Percentiles rank a stretch among this genome's conserved stretches.
phyloP scores from a whole-genome alignment of 2,888 invertebrate species.

The Trachelus iudaicus region DNA sequence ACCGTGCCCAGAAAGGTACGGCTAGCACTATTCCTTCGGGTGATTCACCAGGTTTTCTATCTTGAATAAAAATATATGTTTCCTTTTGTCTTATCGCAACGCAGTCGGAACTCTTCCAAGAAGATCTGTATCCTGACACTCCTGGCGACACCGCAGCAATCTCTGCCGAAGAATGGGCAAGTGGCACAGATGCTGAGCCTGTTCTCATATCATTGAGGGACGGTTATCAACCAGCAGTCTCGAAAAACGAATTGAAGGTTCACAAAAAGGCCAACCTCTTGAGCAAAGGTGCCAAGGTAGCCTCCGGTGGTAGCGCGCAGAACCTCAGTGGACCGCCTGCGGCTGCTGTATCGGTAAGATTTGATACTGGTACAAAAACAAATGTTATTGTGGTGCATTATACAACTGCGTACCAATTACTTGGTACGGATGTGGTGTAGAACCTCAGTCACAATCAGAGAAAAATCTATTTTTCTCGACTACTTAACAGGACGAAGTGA shows the following conservation, averaged over 20 bases:
- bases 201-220: conserved; percentile 92
- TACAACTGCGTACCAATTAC: not conserved
- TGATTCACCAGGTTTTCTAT: not conserved
- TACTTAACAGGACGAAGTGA: conserved; percentile 74
- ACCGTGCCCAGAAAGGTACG: conserved; percentile 92
- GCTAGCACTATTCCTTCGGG: not conserved
- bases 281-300: conserved; percentile 71
- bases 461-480: conserved; percentile 14
- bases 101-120: conserved; percentile 94
- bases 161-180: conserved; percentile 92
- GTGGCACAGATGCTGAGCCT: conserved; percentile 91
- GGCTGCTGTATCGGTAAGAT: conserved; percentile 49
- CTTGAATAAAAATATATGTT: not conserved
- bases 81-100: conserved; percentile 30
- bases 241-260: conserved; percentile 76
- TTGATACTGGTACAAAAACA: not conserved
- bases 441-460: not conserved
- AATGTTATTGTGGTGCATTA: not conserved
- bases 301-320: conserved; percentile 28
- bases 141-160: conserved; percentile 89
- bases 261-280: conserved; percentile 85
- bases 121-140: conserved; percentile 96
- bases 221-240: conserved; percentile 73
- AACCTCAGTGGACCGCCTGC: conserved; percentile 21
- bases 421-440: not conserved